Percentiles rank a stretch among this genome's conserved stretches.
phyloP scores from a whole-genome alignment of 2,888 invertebrate species.

The Acleris literana region DNA sequence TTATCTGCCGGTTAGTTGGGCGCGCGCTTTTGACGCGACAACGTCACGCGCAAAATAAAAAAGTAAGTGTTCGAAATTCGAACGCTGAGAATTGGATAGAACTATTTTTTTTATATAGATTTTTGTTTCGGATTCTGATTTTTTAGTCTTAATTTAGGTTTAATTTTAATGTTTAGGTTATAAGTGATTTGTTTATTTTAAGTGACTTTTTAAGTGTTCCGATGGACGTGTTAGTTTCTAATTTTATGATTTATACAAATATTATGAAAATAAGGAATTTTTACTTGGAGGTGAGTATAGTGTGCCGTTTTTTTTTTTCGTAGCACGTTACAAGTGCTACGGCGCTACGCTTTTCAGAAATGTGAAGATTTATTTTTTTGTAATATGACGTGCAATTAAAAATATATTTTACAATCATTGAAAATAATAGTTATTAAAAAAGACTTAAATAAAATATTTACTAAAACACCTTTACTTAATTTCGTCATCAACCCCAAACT shows the following conservation, averaged over 20 bases:
- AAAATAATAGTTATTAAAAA: too few species aligned
- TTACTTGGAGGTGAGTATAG: constrained; percentile 72
- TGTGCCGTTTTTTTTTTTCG: constrained; percentile 25
- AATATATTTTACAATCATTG: too few species aligned
- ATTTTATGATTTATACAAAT: constrained; percentile 47
- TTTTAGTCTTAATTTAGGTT: neutral
- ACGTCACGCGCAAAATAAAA: constrained; percentile 53
- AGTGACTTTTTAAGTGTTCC: constrained; percentile 13
- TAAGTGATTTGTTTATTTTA: constrained; percentile 13
- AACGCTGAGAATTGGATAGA: constrained; percentile 5
- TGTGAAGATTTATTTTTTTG: too few species aligned
- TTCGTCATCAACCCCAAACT: too few species aligned
- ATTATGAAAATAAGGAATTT: constrained; percentile 80
- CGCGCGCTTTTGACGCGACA: constrained; percentile 74
- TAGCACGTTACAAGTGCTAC: constrained; percentile 26
- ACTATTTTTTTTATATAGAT: constrained; percentile 1
- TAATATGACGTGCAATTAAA: too few species aligned
- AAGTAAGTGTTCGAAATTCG: constrained; percentile 43
- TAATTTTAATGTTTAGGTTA: neutral
- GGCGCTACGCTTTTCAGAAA: constrained; percentile 7
- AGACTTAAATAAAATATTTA: too few species aligned
- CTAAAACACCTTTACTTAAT: too few species aligned
- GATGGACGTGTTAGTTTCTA: constrained; percentile 53
- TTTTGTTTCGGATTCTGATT: neutral
- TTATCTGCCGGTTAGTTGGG: constrained; percentile 76